A percentile compares a stretch with the other conserved stretches of the same genome.
These are phyloP conservation scores for Rhineura floridana DNA, from an alignment of 2,113 vertebrate species.

Conservation along the genomic window DNA sequence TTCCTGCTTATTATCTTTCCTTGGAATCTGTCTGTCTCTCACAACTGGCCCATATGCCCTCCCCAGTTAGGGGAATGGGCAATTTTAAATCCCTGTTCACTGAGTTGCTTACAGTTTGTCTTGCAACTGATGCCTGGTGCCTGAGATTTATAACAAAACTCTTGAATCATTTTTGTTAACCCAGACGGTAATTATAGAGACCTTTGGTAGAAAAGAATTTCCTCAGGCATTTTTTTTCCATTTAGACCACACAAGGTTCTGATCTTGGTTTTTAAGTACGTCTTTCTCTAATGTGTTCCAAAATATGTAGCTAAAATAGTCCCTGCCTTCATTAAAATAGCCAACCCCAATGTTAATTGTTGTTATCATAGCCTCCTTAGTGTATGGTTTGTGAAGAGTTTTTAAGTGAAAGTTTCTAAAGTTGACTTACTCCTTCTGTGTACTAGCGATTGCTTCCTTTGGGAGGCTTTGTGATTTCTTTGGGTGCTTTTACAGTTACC, in stretches of 20 bases:
- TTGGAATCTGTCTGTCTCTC: neutral
- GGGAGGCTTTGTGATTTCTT: neutral
- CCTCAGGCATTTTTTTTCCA: neutral
- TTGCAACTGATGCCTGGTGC: neutral
- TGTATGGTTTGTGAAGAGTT: neutral
- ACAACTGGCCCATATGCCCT: neutral
- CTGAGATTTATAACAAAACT: constrained; percentile 3
- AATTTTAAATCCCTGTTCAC: neutral
- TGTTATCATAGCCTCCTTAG: neutral
- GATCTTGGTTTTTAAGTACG: neutral
- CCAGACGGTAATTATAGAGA: neutral
- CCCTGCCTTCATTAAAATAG: neutral
- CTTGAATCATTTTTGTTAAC: neutral
- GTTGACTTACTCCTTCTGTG: neutral
- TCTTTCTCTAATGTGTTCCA: neutral
- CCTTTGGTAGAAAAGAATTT: neutral
- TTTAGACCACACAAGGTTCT: neutral
- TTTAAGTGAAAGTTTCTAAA: neutral
- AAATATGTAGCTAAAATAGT: neutral
- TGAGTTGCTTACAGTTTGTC: neutral
- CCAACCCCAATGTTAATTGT: neutral
- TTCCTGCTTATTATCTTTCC: neutral
- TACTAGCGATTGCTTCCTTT: neutral
- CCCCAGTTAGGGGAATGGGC: neutral
- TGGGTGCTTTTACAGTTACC: neutral